Base-by-base conservation (phyloP, 2,797 vertebrate species). In the Macropus fuliginosus region DNA sequence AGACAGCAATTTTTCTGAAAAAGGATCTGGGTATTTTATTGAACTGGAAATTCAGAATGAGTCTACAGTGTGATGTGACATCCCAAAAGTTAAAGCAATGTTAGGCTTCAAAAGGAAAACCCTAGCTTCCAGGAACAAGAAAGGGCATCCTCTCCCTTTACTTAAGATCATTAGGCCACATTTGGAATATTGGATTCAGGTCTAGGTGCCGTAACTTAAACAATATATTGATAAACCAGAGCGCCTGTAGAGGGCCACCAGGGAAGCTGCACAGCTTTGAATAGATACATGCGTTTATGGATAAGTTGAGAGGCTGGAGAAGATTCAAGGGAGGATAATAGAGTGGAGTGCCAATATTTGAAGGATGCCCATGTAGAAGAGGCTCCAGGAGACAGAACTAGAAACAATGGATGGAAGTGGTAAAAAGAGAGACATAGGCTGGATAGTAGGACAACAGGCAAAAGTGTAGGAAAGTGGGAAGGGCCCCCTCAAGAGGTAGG, bases 241-340 rank as follows among this genome's bases (percentile, higher is more conserved):
- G 74, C 24, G 2, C 0, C 0, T 11, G 1, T 18, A 46, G 40
- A 10, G 8, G 21, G 8, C 21, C 5, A 21, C n/a, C 9, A 11
- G 21, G 40, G 13, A 74, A 16, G n/a, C 16, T 9, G 5, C 66
- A 40, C 21, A 1, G 5, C 1, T n/a, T 40, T 21, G n/a, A 74
- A n/a, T 40, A 40, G 34, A n/a, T 40, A 40, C 14, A 46, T 21
- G 6, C 8, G 24, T 46, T 24, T 46, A 27, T 81, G 9, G 66
- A 18, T n/a, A 40, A 40, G 27, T 13, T 40, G 66, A 40, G 6
- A n/a, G 66, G 2, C 74, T 81, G 21, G 21, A 46, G 40, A 46
- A 81, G 74, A 24, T 46, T 24, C n/a, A 81, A 46, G 74, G n/a
- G 74, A 81, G 9, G 74, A 81, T 10, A 81, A 40, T 27, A 46